These are phyloP conservation scores for Actinernus sp. DNA, from an alignment of 92 coral and sea anemone species.

Conservation along the genomic window DNA sequence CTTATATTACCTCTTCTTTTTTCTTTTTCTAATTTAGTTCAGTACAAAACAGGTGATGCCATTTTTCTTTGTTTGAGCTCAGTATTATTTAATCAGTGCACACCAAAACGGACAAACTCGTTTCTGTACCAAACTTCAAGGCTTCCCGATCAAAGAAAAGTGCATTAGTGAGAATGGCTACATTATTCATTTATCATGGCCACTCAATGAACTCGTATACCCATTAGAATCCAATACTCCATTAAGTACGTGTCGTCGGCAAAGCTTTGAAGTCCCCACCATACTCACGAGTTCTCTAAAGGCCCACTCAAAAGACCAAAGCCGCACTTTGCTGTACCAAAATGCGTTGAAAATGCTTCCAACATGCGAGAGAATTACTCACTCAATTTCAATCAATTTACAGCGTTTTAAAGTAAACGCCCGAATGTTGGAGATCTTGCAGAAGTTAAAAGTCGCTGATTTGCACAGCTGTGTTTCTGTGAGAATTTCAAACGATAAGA, in stretches of 20 bases:
- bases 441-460: neutral
- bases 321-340: neutral
- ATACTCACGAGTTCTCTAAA: neutral
- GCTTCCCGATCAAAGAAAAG: neutral
- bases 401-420: neutral
- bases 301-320: neutral
- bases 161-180: neutral
- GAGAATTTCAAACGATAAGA: neutral
- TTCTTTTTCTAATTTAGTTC: no score
- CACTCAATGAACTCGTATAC: neutral
- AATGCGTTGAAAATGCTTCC: neutral
- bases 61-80: neutral
- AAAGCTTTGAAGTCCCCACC: neutral
- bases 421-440: neutral
- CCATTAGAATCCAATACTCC: neutral
- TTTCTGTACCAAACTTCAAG: neutral
- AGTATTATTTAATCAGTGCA: neutral
- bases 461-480: neutral
- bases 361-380: neutral
- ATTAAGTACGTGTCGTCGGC: conserved; percentile 4
- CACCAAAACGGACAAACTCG: neutral
- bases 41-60: no score
- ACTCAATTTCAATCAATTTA: neutral
- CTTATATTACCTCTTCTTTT: no score
- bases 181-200: conserved; percentile 6